phyloP scores from a whole-genome alignment of 30 jellyfish, hydroid and myxozoan genomes.

The Pelagia noctiluca region DNA sequence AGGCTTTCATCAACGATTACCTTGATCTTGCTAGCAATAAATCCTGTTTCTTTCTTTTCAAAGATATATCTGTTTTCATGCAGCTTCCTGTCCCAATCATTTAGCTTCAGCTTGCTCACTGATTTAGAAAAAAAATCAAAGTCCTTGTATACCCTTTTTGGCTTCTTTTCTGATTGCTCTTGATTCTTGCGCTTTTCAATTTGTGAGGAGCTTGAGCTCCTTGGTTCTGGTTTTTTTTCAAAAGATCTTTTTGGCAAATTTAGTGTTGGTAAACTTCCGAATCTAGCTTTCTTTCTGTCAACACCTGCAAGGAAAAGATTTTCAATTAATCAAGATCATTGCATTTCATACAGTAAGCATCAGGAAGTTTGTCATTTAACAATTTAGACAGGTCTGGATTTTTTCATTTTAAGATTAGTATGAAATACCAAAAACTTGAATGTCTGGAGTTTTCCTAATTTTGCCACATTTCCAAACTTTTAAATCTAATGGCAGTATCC shows the following conservation, averaged over 20 bases:
- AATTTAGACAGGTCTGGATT: constrained; percentile 6
- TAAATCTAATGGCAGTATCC: constrained; percentile 17
- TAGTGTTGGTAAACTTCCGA: constrained; percentile 54
- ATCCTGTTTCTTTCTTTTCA: constrained; percentile 65
- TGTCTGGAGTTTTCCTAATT: constrained; percentile 17
- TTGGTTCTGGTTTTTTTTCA: constrained; percentile 46
- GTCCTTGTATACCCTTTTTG: constrained; percentile 60
- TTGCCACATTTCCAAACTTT: constrained; percentile 5
- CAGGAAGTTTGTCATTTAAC: constrained; percentile 19
- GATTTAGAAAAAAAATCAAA: constrained; percentile 43
- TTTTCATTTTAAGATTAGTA: constrained; percentile 1
- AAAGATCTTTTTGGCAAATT: constrained; percentile 39
- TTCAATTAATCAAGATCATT: constrained; percentile 13
- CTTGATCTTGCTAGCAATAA: constrained; percentile 54
- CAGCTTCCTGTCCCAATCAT: constrained; percentile 62
- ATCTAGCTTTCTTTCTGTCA: constrained; percentile 49
- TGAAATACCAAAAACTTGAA: not conserved
- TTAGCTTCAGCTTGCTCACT: constrained; percentile 68
- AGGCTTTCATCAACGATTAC: constrained; percentile 67
- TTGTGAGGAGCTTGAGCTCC: constrained; percentile 51
- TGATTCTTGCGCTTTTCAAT: constrained; percentile 44
- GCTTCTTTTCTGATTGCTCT: constrained; percentile 37
- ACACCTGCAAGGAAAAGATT: constrained; percentile 30
- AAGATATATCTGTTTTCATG: constrained; percentile 42
- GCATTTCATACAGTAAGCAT: not conserved